Conservation (phyloP, 1,140 invertebrate genomes). For the Heliconius melpomene region DNA sequence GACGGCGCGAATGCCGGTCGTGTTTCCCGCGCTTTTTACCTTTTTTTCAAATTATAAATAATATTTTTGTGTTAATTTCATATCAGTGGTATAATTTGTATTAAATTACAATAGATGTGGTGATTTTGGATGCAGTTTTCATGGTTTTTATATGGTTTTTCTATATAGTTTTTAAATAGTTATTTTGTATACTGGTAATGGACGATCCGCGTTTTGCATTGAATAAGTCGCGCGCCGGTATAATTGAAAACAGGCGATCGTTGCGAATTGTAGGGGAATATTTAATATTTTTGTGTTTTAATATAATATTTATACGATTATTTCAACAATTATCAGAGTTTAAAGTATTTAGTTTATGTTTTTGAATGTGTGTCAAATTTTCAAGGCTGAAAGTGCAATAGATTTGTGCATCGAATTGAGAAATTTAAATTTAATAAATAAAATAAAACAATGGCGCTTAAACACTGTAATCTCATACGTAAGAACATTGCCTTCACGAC, state of each 20-base stretch:
- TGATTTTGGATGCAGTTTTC: slow-evolving; percentile 12
- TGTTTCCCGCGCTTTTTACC: slow-evolving; percentile 35
- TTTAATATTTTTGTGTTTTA: slow-evolving; percentile 3
- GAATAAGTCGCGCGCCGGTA: slow-evolving; percentile 1
- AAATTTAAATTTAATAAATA: not conserved
- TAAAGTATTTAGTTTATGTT: not conserved
- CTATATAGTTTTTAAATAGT: not conserved
- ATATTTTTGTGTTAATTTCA: not conserved
- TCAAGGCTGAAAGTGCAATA: not conserved
- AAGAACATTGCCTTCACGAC: not conserved
- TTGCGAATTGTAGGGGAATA: slow-evolving; percentile 19
- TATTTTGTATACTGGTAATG: slow-evolving; percentile 2
- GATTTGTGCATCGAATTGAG: not conserved
- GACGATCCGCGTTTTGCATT: slow-evolving; percentile 1
- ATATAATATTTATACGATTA: not conserved
- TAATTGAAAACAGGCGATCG: not conserved
- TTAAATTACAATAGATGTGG: not conserved
- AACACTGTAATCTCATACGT: not conserved
- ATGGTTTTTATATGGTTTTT: slow-evolving; percentile 11
- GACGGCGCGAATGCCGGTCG: slow-evolving; percentile 35
- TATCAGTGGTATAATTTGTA: slow-evolving; percentile 12
- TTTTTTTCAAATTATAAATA: not conserved
- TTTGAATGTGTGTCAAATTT: not conserved
- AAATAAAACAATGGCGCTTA: slow-evolving; percentile 12
- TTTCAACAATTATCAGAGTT: not conserved